Evolutionary conservation across 2,113 vertebrate genomes (phyloP).

Genomic region (Irena cyanogastra): DNA sequence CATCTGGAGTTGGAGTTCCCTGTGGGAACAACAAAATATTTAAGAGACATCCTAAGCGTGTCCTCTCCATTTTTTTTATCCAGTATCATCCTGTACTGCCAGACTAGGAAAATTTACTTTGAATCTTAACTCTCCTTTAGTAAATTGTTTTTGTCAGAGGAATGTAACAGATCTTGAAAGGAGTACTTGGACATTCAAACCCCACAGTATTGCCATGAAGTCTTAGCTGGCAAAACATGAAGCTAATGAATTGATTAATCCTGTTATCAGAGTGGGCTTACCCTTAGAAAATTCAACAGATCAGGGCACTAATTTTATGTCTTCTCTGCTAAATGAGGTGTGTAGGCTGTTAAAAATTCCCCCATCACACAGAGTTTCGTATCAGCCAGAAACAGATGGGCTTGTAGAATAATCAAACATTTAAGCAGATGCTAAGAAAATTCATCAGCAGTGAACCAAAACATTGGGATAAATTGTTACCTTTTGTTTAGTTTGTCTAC

Average conservation of each 20-base stretch:
- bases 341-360: constrained; percentile 52
- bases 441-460: constrained; percentile 65
- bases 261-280: constrained; percentile 30
- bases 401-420: constrained; percentile 65
- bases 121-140: neutral
- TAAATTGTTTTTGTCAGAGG: neutral
- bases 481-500: constrained; percentile 60
- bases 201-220: neutral
- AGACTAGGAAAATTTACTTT: neutral
- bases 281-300: constrained; percentile 53
- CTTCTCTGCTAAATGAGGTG: constrained; percentile 67
- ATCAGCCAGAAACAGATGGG: constrained; percentile 71
- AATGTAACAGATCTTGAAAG: neutral
- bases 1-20: neutral
- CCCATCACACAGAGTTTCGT: constrained; percentile 10
- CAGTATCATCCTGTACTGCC: neutral
- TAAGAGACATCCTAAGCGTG: neutral
- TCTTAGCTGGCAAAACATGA: constrained; percentile 4
- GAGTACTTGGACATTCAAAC: neutral
- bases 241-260: constrained; percentile 62
- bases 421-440: constrained; percentile 69
- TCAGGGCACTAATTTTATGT: constrained; percentile 62
- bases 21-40: neutral
- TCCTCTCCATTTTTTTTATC: neutral
- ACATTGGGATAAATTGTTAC: constrained; percentile 63